Evolutionary conservation across 2,888 invertebrate species (phyloP).

Genomic region (Spatulosminthurus flaviceps): DNA sequence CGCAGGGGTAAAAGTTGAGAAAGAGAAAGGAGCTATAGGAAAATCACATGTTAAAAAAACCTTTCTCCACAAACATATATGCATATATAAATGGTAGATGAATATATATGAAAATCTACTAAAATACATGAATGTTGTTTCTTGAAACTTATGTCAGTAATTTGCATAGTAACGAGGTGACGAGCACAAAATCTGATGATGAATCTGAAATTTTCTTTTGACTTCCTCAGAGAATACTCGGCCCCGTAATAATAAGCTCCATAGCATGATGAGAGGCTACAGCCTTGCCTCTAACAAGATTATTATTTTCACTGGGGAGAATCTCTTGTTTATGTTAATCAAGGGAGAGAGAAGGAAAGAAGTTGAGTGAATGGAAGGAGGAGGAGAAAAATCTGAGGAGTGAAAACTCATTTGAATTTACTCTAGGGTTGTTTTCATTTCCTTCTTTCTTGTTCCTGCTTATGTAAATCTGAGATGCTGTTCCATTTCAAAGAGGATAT

Average conservation of each 20-base stretch:
- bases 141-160: conserved; percentile 42
- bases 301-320: conserved; percentile 33
- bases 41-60: too few relatives aligned
- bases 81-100: background rate
- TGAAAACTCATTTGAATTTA: conserved; percentile 13
- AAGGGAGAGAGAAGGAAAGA: conserved; percentile 20
- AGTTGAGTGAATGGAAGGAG: conserved; percentile 12
- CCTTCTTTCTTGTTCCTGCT: conserved; percentile 3
- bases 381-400: conserved; percentile 13
- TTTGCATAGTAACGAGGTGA: conserved; percentile 60
- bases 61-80: too few relatives aligned
- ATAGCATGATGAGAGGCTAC: too few relatives aligned
- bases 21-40: background rate
- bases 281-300: conserved; percentile 30
- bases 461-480: too few relatives aligned
- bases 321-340: conserved; percentile 31
- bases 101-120: too few relatives aligned
- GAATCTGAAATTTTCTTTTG: conserved; percentile 32
- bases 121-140: background rate
- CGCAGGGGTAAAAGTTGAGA: background rate
- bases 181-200: conserved; percentile 47
- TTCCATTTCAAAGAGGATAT: too few relatives aligned
- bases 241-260: too few relatives aligned
- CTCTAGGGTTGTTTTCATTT: background rate
- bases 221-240: conserved; percentile 27